Conservation (phyloP, 2,113 vertebrate genomes). For the Dolichallabes microphthalmus region DNA sequence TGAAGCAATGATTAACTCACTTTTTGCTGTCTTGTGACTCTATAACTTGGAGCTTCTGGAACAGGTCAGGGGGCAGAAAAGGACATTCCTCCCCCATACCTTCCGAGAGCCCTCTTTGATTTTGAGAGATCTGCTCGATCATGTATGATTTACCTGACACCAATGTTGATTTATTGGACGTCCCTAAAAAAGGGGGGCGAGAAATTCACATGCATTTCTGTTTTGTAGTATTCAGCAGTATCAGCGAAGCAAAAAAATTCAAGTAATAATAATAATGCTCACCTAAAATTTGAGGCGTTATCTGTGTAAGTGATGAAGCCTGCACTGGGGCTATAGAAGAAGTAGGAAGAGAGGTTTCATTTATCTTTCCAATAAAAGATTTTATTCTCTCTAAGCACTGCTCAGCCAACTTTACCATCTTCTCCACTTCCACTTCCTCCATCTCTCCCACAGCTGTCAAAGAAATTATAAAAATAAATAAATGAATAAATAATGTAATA, state of each 20-base stretch:
- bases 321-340: constrained; percentile 21
- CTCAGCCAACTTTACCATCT: constrained; percentile 88
- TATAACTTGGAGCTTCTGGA: constrained; percentile 82
- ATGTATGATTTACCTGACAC: background rate
- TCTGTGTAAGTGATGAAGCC: constrained; percentile 8
- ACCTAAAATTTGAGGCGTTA: constrained; percentile 29
- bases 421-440: constrained; percentile 75
- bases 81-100: constrained; percentile 73
- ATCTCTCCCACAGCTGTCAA: constrained; percentile 66
- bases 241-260: background rate
- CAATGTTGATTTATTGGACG: constrained; percentile 31
- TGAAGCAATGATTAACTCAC: constrained; percentile 65
- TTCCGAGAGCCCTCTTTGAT: constrained; percentile 77
- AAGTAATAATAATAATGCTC: background rate
- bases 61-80: constrained; percentile 87
- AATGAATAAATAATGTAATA: background rate
- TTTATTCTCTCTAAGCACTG: constrained; percentile 92
- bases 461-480: background rate
- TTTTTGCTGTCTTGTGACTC: constrained; percentile 72
- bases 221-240: background rate
- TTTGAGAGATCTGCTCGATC: constrained; percentile 55
- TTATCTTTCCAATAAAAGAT: constrained; percentile 72
- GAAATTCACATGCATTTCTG: background rate
- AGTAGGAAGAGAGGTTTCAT: constrained; percentile 12
- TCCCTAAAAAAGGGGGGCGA: constrained; percentile 26